phyloP scores from a whole-genome alignment of 2,113 vertebrate species.

The Ifrita kowaldi region DNA sequence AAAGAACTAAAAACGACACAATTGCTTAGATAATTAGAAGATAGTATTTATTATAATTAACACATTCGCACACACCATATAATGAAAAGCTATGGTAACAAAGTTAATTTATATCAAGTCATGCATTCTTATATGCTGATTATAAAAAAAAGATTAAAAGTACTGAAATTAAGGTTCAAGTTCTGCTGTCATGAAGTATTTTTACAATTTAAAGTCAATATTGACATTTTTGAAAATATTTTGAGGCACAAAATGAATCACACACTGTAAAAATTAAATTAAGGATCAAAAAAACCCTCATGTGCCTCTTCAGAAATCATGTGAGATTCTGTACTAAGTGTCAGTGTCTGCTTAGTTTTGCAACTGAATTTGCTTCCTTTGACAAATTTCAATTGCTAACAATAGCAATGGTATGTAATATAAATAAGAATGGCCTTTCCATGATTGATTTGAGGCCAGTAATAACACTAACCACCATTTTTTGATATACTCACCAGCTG shows the following conservation, averaged over 20 bases:
- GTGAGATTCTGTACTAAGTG: neutral
- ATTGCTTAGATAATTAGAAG: neutral
- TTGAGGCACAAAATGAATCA: neutral
- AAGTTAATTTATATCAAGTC: neutral
- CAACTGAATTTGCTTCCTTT: neutral
- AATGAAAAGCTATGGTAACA: neutral
- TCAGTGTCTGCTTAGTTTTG: neutral
- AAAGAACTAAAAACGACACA: neutral
- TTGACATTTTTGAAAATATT: neutral
- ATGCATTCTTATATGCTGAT: neutral
- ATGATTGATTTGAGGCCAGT: neutral
- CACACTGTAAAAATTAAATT: neutral
- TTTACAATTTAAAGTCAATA: neutral
- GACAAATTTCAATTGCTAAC: neutral
- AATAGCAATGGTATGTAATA: neutral
- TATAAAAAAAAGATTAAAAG: neutral
- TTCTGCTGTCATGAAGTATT: neutral
- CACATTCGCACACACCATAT: neutral
- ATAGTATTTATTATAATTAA: neutral
- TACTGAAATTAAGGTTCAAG: neutral
- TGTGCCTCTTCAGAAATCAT: neutral
- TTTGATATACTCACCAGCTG: conserved; percentile 78
- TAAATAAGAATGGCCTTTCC: neutral
- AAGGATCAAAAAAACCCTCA: neutral
- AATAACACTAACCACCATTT: neutral